Conservation (phyloP, 2,888 invertebrate species). For the Agrotis puta region DNA sequence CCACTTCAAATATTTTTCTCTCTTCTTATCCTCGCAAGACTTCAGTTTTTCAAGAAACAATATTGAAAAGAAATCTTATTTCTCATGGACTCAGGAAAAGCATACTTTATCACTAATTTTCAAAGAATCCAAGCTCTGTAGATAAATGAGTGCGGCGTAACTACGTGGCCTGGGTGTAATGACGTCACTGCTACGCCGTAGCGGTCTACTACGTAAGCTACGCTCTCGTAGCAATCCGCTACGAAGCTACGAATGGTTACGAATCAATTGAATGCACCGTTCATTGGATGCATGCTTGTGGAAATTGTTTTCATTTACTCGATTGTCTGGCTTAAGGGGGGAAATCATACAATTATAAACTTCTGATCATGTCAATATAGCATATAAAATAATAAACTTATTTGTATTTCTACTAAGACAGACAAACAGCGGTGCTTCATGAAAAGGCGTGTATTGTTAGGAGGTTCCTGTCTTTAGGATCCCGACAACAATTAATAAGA, state of each 20-base stretch:
- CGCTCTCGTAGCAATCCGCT: constrained; percentile 45
- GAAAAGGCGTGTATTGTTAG: too few relatives aligned
- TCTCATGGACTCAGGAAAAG: constrained; percentile 2
- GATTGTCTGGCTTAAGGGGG: too few relatives aligned
- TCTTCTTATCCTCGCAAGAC: not conserved
- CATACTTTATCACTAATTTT: constrained; percentile 36
- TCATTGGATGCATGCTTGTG: constrained; percentile 9
- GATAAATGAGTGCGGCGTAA: constrained; percentile 51
- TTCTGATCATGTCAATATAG: not conserved
- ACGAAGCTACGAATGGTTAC: constrained; percentile 50
- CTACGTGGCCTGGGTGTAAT: constrained; percentile 47
- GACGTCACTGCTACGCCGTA: constrained; percentile 39
- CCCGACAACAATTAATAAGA: too few relatives aligned
- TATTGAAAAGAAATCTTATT: constrained; percentile 7
- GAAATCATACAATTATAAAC: not conserved
- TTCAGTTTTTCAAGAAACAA: not conserved
- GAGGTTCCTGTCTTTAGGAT: too few relatives aligned
- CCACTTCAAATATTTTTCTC: too few relatives aligned
- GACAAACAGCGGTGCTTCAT: too few relatives aligned
- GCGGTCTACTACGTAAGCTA: constrained; percentile 34
- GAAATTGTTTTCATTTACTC: constrained; percentile 1
- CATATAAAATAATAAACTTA: not conserved
- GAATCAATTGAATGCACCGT: constrained; percentile 37
- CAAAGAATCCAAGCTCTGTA: constrained; percentile 38
- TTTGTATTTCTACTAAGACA: not conserved